Evolutionary conservation across 2,888 invertebrate species (phyloP), one percentile per base, ranked within the genome.

Genomic region (Synanthedon formicaeformis): DNA sequence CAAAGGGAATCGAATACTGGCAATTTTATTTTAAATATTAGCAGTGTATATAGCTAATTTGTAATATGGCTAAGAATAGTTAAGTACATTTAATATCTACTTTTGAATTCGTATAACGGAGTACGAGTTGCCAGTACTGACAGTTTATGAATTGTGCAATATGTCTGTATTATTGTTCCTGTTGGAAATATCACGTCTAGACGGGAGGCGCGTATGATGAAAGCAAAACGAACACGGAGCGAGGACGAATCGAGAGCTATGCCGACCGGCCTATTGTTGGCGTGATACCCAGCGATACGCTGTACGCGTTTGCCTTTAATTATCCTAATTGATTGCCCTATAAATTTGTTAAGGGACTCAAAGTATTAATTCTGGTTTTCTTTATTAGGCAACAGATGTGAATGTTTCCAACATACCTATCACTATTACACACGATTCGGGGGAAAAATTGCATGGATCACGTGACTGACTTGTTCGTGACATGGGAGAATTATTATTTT

Each of bases 131-230:
- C 45, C 13, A 13, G 14, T 45, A n/a, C 6, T 45, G 45, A 45
- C 45, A 45, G 45, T 45, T 45, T 45, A 45, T 45, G 70, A 73
- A 71, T 73, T 71, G 65, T 68, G 68, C 66, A 14, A 45, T 67
- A 69, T 63, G 68, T 69, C 66, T 66, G 66, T 68, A 76, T 77
- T 75, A 74, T 69, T 69, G 67, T 73, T 69, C 61, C 62, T 64
- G 61, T 73, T 71, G 71, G 78, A 84, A 76, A 80, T 83, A 83
- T 80, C 74, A 73, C 73, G 86, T 87, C 86, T 86, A 87, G 86
- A 87, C 84, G 61, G 59, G 59, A 75, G 69, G 83, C 82, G 83
- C 81, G 83, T 69, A 68, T 34, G 34, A 64, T 55, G 57, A 68
- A 76, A 84, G 75, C 73, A 85, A 86, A 82, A 82, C 71, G 69